Evolutionary conservation across 2,888 invertebrate genomes (phyloP).

Genomic region (Sialis fuliginosa): DNA sequence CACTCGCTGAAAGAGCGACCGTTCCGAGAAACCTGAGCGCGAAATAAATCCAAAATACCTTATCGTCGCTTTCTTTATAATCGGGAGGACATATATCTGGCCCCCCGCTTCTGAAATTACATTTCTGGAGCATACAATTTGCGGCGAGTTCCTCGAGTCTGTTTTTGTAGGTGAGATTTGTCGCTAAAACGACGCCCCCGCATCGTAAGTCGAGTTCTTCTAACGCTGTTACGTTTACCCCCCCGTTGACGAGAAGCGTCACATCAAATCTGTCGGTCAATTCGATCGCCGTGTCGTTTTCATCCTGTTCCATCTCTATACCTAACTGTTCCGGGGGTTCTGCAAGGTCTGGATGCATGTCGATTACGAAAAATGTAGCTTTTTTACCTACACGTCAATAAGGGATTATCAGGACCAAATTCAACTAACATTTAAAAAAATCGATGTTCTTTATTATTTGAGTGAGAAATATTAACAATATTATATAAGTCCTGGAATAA

Average conservation of each 20-base stretch:
- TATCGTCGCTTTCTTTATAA: constrained; percentile 58
- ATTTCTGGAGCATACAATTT: constrained; percentile 61
- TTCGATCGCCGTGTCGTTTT: constrained; percentile 56
- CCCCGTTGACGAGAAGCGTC: constrained; percentile 40
- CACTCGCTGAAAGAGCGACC: constrained; percentile 67
- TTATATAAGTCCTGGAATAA: too few relatives aligned
- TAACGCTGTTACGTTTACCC: constrained; percentile 55
- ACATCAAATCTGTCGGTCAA: constrained; percentile 53
- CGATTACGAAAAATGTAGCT: constrained; percentile 41
- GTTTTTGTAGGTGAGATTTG: constrained; percentile 44
- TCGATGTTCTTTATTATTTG: too few relatives aligned
- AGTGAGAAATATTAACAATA: too few relatives aligned
- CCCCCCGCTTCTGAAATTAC: constrained; percentile 54
- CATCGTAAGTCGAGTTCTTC: constrained; percentile 58
- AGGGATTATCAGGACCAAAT: too few relatives aligned
- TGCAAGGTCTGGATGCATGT: constrained; percentile 57
- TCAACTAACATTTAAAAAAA: too few relatives aligned
- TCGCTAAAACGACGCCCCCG: constrained; percentile 49
- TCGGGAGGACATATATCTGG: constrained; percentile 65
- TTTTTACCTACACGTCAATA: constrained; percentile 20
- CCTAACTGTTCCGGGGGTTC: constrained; percentile 60
- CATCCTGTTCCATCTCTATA: constrained; percentile 55
- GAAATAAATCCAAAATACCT: constrained; percentile 72
- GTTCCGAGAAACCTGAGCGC: constrained; percentile 60
- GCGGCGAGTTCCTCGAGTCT: constrained; percentile 40